These are phyloP conservation scores for Sarcoramphus papa DNA, from an alignment of 2,797 vertebrate species.

Conservation along the genomic window DNA sequence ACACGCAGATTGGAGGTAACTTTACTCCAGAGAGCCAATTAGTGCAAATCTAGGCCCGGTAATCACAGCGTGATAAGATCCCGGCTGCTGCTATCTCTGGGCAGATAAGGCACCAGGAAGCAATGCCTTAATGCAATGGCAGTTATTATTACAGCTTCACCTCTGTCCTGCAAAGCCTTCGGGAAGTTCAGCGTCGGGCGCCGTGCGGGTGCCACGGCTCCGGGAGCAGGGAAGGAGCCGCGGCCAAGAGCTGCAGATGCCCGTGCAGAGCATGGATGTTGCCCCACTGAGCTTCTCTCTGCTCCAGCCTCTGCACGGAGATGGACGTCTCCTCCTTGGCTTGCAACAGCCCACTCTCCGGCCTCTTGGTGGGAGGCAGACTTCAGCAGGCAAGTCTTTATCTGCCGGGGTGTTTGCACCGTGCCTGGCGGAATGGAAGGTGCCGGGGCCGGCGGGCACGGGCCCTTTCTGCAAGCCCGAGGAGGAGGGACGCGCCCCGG, in stretches of 20 bases:
- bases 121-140: background rate
- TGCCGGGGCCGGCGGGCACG: rapidly evolving
- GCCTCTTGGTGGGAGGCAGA: rapidly evolving
- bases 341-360: rapidly evolving
- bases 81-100: conserved; percentile 24
- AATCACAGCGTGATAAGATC: conserved; percentile 69
- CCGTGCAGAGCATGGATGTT: rapidly evolving
- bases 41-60: conserved; percentile 63
- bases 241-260: background rate
- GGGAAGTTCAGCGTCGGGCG: background rate
- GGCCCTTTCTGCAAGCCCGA: background rate
- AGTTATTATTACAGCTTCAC: background rate
- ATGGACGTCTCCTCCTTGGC: rapidly evolving
- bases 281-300: background rate
- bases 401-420: rapidly evolving
- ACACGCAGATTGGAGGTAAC: conserved; percentile 46
- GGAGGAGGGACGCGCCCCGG: rapidly evolving
- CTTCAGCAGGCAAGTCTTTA: rapidly evolving
- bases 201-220: rapidly evolving
- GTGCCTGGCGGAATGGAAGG: rapidly evolving
- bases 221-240: background rate
- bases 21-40: conserved; percentile 75
- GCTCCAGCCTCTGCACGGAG: background rate
- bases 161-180: background rate
- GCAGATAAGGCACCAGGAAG: conserved; percentile 36